Conservation (phyloP, 1,140 invertebrate species). For the Holotrichia oblita region DNA sequence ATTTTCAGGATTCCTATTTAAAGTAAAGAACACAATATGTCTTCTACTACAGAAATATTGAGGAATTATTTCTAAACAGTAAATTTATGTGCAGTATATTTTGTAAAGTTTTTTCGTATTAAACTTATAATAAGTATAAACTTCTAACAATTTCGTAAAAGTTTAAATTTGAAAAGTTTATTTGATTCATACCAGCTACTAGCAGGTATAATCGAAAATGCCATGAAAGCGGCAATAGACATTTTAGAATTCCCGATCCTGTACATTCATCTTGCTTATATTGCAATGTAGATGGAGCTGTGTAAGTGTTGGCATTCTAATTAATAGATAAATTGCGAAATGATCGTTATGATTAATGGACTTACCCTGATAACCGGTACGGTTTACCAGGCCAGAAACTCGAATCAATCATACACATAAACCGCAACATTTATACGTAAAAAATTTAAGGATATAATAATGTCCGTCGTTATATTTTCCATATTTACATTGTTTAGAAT, state of each 20-base stretch:
- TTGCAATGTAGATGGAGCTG: background rate
- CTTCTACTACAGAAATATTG: too few species aligned
- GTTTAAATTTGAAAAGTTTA: slow-evolving; percentile 9
- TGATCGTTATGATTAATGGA: slow-evolving; percentile 15
- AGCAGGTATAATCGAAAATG: background rate
- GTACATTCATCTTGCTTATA: slow-evolving; percentile 34
- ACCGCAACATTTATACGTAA: too few species aligned
- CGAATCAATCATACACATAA: background rate
- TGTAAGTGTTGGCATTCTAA: slow-evolving; percentile 28
- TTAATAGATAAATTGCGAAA: slow-evolving; percentile 26
- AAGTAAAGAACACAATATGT: too few species aligned
- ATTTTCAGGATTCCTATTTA: too few species aligned
- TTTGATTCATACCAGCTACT: background rate
- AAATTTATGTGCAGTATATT: too few species aligned
- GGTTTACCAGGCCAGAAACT: too few species aligned
- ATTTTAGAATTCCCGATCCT: background rate
- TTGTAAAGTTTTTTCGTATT: background rate
- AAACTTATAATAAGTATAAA: background rate
- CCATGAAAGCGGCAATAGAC: background rate
- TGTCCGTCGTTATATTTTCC: too few species aligned
- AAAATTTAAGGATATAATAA: too few species aligned
- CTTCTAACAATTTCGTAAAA: background rate
- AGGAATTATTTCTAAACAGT: too few species aligned
- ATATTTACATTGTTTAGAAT: too few species aligned
- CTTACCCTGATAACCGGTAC: background rate